Evolutionary conservation across 2,113 vertebrate species (phyloP), one percentile per base, ranked within the genome.

Genomic region (Suricata suricatta): DNA sequence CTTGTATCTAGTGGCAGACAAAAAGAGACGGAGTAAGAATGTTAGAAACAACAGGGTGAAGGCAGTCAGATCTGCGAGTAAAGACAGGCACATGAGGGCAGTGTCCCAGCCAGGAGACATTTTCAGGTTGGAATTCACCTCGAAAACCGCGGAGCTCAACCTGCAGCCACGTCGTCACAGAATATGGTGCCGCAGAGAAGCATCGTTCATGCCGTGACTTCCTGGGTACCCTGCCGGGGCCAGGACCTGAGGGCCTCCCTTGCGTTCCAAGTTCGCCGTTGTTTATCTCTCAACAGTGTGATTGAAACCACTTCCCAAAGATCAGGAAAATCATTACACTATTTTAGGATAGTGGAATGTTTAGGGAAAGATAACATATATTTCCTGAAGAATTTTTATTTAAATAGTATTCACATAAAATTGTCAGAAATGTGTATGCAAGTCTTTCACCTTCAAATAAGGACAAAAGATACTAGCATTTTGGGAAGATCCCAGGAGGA

Each of bases 201-300:
- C 33, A 13, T 19, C 27, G 9, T 35, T 77, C 17, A 2, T 2
- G 10, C 7, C 44, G 9, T 12, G 23, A 38, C 9, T 71, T 31
- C 82, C 38, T 25, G 15, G 6, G 3, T 17, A 50, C 23, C 29
- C 33, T 5, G 9, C 19, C 25, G 35, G 13, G 21, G 66, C 13
- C 0, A 50, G 35, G 33, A 9, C 0, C 2, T 14, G 29, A 13
- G 54, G 71, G 14, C 33, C 35, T 47, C 25, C 85, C 25, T 25
- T 14, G 15, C 2, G 2, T 10, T 1, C 4, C 31, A 47, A 7
- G 54, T 31, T 33, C 5, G 1, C 21, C 47, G 1, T 3, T 31
- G 9, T 54, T 88, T 35, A 27, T 71, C 5, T 23, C 13, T 50
- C 29, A 47, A 3, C 50, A 2, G 1, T 15, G 5, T 17, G 52